Percentiles rank a stretch among this genome's conserved stretches.
Conservation (phyloP, 2,888 invertebrate species). For the Magallana nippona region DNA sequence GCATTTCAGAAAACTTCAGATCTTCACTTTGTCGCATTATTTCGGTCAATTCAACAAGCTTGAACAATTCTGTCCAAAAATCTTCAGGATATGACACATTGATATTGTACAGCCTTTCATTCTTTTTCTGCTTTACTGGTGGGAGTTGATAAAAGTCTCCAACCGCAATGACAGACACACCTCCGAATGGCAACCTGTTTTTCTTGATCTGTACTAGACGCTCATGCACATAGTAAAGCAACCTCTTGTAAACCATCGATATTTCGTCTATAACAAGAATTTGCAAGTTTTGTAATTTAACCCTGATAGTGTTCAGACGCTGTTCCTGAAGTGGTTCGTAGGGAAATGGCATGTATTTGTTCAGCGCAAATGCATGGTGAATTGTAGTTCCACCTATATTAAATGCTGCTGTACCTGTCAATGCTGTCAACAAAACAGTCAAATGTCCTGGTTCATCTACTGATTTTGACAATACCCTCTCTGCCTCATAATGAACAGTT, state of each 20-base stretch:
- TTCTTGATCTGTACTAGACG: constrained; percentile 36
- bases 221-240: constrained; percentile 65
- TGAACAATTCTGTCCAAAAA: constrained; percentile 47
- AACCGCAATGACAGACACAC: constrained; percentile 43
- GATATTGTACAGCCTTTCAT: constrained; percentile 16
- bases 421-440: constrained; percentile 55
- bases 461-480: neutral
- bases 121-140: constrained; percentile 41
- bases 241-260: constrained; percentile 71
- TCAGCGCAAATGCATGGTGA: constrained; percentile 61
- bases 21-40: constrained; percentile 45
- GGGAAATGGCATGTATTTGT: constrained; percentile 35
- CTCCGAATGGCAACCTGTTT: constrained; percentile 23
- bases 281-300: constrained; percentile 45
- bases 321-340: constrained; percentile 49
- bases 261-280: constrained; percentile 76
- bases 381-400: constrained; percentile 65
- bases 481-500: constrained; percentile 31
- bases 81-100: constrained; percentile 37
- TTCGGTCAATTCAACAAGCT: constrained; percentile 44
- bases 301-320: constrained; percentile 45
- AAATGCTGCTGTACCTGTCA: constrained; percentile 53
- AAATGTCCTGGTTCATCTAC: constrained; percentile 41
- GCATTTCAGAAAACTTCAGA: constrained; percentile 36
- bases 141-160: constrained; percentile 49